These are phyloP conservation scores for Polyploca ridens DNA, from an alignment of 2,888 invertebrate genomes.

Conservation along the genomic window DNA sequence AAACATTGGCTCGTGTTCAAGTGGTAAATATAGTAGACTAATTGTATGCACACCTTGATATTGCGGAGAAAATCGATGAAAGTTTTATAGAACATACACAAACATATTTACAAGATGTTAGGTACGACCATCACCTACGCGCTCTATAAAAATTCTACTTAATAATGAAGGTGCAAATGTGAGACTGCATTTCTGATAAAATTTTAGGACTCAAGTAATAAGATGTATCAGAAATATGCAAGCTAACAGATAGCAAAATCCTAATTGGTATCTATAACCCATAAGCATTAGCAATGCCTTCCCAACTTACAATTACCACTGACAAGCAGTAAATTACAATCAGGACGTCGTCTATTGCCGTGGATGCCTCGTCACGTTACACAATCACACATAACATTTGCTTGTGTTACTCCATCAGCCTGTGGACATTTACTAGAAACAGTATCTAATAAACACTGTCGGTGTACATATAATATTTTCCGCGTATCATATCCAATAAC, in stretches of 20 bases:
- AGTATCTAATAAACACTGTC: background rate
- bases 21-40: constrained; percentile 29
- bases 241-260: background rate
- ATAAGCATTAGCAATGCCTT: background rate
- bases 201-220: background rate
- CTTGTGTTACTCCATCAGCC: background rate
- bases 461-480: background rate
- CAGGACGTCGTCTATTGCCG: background rate
- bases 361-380: background rate
- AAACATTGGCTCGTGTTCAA: constrained; percentile 35
- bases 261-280: background rate
- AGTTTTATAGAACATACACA: constrained; percentile 4
- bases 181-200: background rate
- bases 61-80: constrained; percentile 12
- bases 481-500: background rate
- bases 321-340: constrained; percentile 4
- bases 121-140: background rate
- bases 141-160: background rate
- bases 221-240: background rate
- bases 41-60: constrained; percentile 9
- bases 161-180: background rate
- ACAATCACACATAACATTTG: background rate
- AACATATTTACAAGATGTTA: background rate
- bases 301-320: background rate
- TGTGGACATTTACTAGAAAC: constrained; percentile 1